Base-by-base conservation (phyloP, 1,140 invertebrate genomes). In the Neuroterus valhalla region DNA sequence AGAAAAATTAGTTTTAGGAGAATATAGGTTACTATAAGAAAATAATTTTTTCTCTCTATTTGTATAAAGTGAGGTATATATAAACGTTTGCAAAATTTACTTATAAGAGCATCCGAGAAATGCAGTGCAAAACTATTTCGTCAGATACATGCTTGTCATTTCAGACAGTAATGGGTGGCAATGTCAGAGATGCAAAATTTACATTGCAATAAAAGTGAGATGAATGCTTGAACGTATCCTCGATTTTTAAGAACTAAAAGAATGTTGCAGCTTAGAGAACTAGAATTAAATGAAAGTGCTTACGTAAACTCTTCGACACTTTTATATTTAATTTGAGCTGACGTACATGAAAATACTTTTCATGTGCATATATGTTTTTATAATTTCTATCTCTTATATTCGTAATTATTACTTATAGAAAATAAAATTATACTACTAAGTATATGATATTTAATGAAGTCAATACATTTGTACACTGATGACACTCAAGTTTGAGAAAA, bases 361-460 rank as follows among this genome's bases (percentile, higher is more conserved):
- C 52, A 31, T 55, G 11, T 31, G 5, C 31, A 38, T 38, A 38
- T 38, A 8, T 38, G 31, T 62, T 31, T 62, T 31, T 26, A 31
- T 31, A 15, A 5, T 26, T 31, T 62, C 15, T 26, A 15, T 31
- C 14, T 23, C 31, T 62, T 14, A 2, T 38, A 38, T n/a, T 48
- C 46, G 3, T 45, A 70, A 70, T 44, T 68, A 45, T 26, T 43
- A 68, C 38, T 68, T 23, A 26, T 44, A 68, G 19, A 68, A 50
- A 19, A 68, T 68, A 68, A 44, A 45, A 44, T 43, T 44, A 44
- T 21, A 14, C 19, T 21, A 14, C n/a, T 45, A 45, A 19, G 66
- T 44, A 68, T 14, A 68, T 68, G 19, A 23, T 68, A 43, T 68
- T 45, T 21, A 44, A 23, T 68, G 19, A 44, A 43, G 19, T 45